Evolutionary conservation across 2,113 vertebrate genomes (phyloP).

Genomic region (Lipophrys pholis): DNA sequence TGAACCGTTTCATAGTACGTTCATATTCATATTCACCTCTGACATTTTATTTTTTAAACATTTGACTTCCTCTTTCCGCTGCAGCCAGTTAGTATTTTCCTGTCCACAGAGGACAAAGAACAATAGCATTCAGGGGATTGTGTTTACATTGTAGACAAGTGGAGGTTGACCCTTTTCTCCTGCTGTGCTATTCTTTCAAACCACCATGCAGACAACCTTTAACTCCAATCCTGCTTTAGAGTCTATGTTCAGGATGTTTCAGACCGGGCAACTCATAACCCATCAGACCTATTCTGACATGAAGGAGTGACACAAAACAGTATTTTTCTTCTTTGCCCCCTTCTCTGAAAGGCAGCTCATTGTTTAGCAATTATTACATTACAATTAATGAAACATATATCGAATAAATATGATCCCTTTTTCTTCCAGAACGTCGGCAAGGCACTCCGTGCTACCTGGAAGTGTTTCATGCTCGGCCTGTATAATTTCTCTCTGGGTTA

Average conservation of each 20-base stretch:
- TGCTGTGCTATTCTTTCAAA: slow-evolving; percentile 12
- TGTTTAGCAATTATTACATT: too few species aligned
- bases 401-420: slow-evolving; percentile 2
- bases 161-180: not conserved
- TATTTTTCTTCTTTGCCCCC: too few species aligned
- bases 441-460: slow-evolving; percentile 88
- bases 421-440: slow-evolving; percentile 89
- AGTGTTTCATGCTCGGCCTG: slow-evolving; percentile 89
- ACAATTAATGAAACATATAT: too few species aligned
- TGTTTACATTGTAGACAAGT: slow-evolving; percentile 14
- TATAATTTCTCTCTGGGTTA: slow-evolving; percentile 89
- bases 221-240: too few species aligned
- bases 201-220: too few species aligned
- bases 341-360: too few species aligned
- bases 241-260: too few species aligned
- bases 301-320: too few species aligned
- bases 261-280: too few species aligned
- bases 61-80: slow-evolving; percentile 53
- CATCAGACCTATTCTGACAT: too few species aligned
- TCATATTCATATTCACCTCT: too few species aligned
- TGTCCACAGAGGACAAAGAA: slow-evolving; percentile 36
- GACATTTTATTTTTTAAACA: not conserved
- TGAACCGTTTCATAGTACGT: too few species aligned
- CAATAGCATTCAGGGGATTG: slow-evolving; percentile 43
- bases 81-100: slow-evolving; percentile 59